Evolutionary conservation across 30 jellyfish, hydroid and myxozoan genomes (phyloP).

Genomic region (Cassiopea xamachana): DNA sequence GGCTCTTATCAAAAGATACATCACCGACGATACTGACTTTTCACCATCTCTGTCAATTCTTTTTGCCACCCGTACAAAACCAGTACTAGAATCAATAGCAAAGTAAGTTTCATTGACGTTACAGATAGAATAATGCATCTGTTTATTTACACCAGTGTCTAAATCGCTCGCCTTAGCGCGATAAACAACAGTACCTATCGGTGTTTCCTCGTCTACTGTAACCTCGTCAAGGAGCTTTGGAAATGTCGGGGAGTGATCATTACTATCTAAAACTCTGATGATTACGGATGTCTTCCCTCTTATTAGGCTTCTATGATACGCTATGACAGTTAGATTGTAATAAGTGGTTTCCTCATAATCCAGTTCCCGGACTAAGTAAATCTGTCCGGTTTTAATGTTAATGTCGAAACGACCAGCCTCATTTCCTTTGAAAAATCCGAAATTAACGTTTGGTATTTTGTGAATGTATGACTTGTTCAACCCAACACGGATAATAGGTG

Average conservation of each 20-base stretch:
- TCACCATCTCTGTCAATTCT: slow-evolving; percentile 73
- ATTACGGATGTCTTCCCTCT: slow-evolving; percentile 62
- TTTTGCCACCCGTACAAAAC: slow-evolving; percentile 58
- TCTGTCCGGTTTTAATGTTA: slow-evolving; percentile 77
- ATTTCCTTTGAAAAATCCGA: slow-evolving; percentile 75
- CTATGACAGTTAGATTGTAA: slow-evolving; percentile 70
- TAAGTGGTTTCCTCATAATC: slow-evolving; percentile 61
- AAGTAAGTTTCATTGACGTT: slow-evolving; percentile 54
- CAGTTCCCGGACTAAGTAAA: slow-evolving; percentile 63
- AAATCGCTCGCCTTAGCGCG: slow-evolving; percentile 68
- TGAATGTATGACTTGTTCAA: background rate
- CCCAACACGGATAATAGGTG: slow-evolving; percentile 67
- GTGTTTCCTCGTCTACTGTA: slow-evolving; percentile 60
- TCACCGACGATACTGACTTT: slow-evolving; percentile 37
- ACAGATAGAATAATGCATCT: slow-evolving; percentile 59
- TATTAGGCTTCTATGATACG: slow-evolving; percentile 67
- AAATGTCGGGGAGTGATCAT: slow-evolving; percentile 80
- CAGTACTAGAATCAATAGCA: slow-evolving; percentile 51
- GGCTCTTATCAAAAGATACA: slow-evolving; percentile 65
- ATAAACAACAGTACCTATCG: slow-evolving; percentile 52
- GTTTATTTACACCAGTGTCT: slow-evolving; percentile 70
- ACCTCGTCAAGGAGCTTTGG: slow-evolving; percentile 27
- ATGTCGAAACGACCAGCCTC: slow-evolving; percentile 79
- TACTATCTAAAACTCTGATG: slow-evolving; percentile 69
- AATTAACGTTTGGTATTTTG: slow-evolving; percentile 30